Evolutionary conservation across 2,113 vertebrate species (phyloP), one percentile per base, ranked within the genome.

Genomic region (Eolophus roseicapilla): DNA sequence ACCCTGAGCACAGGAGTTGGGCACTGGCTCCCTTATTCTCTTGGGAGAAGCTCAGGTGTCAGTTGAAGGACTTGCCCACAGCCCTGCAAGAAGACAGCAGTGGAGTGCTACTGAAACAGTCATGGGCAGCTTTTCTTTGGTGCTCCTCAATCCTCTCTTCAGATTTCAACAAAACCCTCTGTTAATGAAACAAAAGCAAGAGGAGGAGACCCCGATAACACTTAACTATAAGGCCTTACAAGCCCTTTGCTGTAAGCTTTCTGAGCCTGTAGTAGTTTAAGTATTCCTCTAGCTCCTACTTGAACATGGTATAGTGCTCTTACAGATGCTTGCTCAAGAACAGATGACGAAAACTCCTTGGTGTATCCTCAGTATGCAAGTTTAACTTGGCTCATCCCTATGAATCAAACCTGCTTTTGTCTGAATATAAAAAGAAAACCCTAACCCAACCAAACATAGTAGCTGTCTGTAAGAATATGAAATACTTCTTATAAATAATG

Each of bases 11-110:
- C 5, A 0, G 7, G 31, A 57, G 25, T 12, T 2, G 8, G 53
- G 24, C 39, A 55, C 19, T 1, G 2, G 5, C 4, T 44, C 9
- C 29, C 27, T 19, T 0, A 0, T 8, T 37, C 47, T 35, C 53
- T 29, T 0, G 0, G 28, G 28, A 28, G n/a, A 33, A 52, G 21
- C 11, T 70, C 44, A 57, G 20, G 27, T 9, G 18, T 10, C 13
- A 21, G 13, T 21, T 37, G 73, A 73, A 69, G 25, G 46, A 47
- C 7, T 76, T 35, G 14, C 18, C 60, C 17, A 49, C 27, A 41
- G 19, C 50, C 0, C 0, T 33, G 60, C 73, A 74, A 46, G 88
- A 70, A 47, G 49, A 8, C 1, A 62, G 39, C 14, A 49, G 46
- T 7, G 50, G 41, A 57, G n/a, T 23, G 67, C 41, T 82, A 7